These are phyloP conservation scores for Monochamus alternatus DNA, from an alignment of 2,888 invertebrate genomes.

Conservation along the genomic window DNA sequence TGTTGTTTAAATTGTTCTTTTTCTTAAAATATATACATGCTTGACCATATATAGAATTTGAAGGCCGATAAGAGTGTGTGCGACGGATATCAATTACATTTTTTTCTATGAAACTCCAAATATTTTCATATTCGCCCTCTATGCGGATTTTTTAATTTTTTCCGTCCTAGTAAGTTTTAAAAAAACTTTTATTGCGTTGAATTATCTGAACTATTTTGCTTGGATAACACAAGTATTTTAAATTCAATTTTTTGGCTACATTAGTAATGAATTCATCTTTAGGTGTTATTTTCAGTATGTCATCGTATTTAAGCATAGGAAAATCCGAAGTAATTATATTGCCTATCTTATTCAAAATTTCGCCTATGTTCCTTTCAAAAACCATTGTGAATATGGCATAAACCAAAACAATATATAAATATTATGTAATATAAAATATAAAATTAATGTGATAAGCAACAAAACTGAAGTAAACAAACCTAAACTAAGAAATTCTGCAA, in stretches of 20 bases:
- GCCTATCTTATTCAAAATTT: background rate
- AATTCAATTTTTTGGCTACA: background rate
- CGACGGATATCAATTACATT: background rate
- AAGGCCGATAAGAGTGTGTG: background rate
- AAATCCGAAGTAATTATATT: background rate
- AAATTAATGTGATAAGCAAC: no score
- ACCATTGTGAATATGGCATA: background rate
- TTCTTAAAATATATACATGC: background rate
- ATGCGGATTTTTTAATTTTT: background rate
- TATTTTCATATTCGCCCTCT: background rate
- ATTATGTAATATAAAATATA: no score
- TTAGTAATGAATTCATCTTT: background rate
- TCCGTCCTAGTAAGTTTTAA: background rate
- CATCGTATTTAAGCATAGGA: background rate
- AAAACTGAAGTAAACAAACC: background rate
- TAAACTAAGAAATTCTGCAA: background rate
- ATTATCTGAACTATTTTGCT: background rate
- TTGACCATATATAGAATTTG: background rate
- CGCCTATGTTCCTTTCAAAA: background rate
- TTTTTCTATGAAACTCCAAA: background rate
- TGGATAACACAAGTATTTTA: background rate
- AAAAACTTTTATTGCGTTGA: background rate
- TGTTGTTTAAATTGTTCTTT: background rate
- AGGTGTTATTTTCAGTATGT: background rate
- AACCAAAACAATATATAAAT: no score